Evolutionary conservation across 1,140 invertebrate species (phyloP), one percentile per base, ranked within the genome.

Genomic region (Tetramorium alpestre): DNA sequence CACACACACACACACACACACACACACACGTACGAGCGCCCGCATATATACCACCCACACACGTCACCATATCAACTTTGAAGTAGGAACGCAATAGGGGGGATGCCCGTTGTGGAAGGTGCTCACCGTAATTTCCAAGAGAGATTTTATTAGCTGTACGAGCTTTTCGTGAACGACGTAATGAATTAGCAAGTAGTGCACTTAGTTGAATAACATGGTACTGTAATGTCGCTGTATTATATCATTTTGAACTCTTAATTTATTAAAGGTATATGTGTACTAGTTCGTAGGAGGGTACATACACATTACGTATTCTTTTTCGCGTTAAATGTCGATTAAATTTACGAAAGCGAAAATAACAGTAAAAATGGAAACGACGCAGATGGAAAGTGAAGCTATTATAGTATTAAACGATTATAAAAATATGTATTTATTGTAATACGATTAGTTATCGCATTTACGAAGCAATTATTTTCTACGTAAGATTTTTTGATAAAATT

Each of bases 91-190:
- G 69, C 54, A 75, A 75, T 75, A 75, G 54, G 28, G 28, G 7
- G 41, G 25, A 62, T n/a, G 28, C 41, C 51, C 41, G 69, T 73
- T 84, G 80, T 84, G 69, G 56, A 73, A 84, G 80, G 54, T 38
- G 41, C 54, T 75, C 25, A 44, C 13, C 69, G 69, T 84, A 84
- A 84, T 84, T 84, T 73, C 56, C 54, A 44, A 60, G 80, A 84
- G 80, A 73, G 80, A 84, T 84, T 84, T 84, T 84, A 84, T 84
- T 84, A 84, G 56, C 80, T 60, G 25, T 62, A 60, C 54, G 69
- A 75, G 80, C 80, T 75, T 84, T 60, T 84, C 80, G 44, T 28
- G 41, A 84, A 73, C 54, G 49, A 81, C 78, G 38, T 70, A 81
- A 84, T 84, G 80, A 84, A 84, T 84, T 84, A 73, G n/a, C 69